These are phyloP conservation scores for Phoebastria nigripes DNA, from an alignment of 2,797 vertebrate species.

Conservation along the genomic window DNA sequence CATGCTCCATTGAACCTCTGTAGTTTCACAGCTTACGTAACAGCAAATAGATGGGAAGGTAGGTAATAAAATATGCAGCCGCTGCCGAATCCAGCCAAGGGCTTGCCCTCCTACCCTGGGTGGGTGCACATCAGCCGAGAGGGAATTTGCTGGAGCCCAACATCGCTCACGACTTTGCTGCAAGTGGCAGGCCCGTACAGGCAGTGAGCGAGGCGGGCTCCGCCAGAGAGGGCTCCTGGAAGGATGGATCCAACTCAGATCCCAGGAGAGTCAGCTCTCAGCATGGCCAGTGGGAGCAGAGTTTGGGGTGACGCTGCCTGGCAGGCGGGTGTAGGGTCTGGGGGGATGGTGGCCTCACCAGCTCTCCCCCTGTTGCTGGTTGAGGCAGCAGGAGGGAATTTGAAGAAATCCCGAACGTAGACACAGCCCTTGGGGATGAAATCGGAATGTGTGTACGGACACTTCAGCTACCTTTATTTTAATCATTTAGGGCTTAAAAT, in stretches of 20 bases:
- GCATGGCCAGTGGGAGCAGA: not conserved
- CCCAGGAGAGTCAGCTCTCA: not conserved
- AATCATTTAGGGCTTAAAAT: constrained; percentile 62
- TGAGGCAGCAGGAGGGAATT: not conserved
- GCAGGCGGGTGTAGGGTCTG: not conserved
- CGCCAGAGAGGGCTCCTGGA: not conserved
- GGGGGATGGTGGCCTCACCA: not conserved
- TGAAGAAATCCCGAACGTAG: not conserved
- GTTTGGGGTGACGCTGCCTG: not conserved
- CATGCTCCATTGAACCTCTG: not conserved
- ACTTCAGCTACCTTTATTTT: constrained; percentile 51
- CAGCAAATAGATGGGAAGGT: not conserved
- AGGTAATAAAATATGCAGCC: not conserved
- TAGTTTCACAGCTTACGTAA: not conserved
- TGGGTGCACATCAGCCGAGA: not conserved
- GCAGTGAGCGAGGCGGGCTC: not conserved
- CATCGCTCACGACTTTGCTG: not conserved
- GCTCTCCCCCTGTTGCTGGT: not conserved
- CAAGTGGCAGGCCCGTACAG: not conserved
- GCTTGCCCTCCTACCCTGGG: not conserved
- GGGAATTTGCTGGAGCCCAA: not conserved
- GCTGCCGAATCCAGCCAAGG: not conserved
- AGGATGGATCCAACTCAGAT: not conserved
- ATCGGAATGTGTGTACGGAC: not conserved
- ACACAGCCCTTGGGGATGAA: not conserved